Conservation (phyloP, 64 coral and sea anemone species). For the Actinia equina region DNA sequence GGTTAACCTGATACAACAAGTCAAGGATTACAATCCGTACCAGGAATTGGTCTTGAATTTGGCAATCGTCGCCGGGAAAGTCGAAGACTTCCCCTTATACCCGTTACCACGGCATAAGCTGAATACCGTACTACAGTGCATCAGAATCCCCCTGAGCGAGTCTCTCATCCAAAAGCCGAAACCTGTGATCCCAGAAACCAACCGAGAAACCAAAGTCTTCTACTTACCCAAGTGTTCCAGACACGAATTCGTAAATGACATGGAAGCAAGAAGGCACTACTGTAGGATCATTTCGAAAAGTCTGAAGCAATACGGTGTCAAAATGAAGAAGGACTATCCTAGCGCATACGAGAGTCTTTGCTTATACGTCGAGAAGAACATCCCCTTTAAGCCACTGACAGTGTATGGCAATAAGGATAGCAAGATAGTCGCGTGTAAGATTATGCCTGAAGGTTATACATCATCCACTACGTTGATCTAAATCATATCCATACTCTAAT, state of each 20-base stretch:
- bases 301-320: conserved; percentile 78
- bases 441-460: conserved; percentile 71
- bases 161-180: conserved; percentile 33
- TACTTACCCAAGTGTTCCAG: conserved; percentile 85
- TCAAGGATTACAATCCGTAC: conserved; percentile 81
- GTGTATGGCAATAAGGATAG: conserved; percentile 83
- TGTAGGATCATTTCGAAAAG: conserved; percentile 90
- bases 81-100: conserved; percentile 51
- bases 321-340: conserved; percentile 89
- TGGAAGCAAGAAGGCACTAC: conserved; percentile 92
- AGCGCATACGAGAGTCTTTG: conserved; percentile 90
- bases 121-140: conserved; percentile 89
- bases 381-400: conserved; percentile 83
- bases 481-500: not conserved
- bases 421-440: conserved; percentile 77
- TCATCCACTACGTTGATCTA: not conserved
- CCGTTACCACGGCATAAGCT: conserved; percentile 86
- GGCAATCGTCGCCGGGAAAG: conserved; percentile 83
- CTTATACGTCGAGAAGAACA: conserved; percentile 86
- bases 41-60: conserved; percentile 91
- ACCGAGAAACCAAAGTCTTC: conserved; percentile 73
- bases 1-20: conserved; percentile 66
- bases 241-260: conserved; percentile 88
- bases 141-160: conserved; percentile 66
- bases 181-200: conserved; percentile 47